Evolutionary conservation across 2,888 invertebrate genomes (phyloP).

Genomic region (Andrena hattorfiana): DNA sequence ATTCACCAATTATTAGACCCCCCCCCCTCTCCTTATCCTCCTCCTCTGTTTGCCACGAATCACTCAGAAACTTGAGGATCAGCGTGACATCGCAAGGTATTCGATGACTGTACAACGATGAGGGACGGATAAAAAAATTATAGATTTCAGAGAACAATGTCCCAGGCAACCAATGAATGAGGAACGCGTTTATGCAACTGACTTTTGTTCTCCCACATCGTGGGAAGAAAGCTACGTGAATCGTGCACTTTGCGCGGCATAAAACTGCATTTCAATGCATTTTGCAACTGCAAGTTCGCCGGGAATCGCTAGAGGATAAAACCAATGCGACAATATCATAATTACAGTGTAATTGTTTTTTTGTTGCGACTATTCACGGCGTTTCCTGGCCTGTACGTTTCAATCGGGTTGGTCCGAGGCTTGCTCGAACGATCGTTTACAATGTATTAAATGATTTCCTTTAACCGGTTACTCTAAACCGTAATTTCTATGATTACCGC

Average conservation of each 20-base stretch:
- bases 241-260: constrained; percentile 42
- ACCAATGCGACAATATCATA: constrained; percentile 47
- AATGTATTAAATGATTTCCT: not conserved
- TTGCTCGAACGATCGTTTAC: not conserved
- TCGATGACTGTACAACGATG: constrained; percentile 52
- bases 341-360: constrained; percentile 42
- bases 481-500: constrained; percentile 1
- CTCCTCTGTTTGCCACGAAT: not conserved
- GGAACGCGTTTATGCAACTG: constrained; percentile 52
- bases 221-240: constrained; percentile 57
- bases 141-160: constrained; percentile 59
- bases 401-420: not conserved
- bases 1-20: not conserved
- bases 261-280: constrained; percentile 49
- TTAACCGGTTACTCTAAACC: not conserved
- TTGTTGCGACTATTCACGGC: not conserved
- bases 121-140: constrained; percentile 62
- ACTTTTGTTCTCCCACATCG: constrained; percentile 49
- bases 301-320: constrained; percentile 40
- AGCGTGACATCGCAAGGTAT: constrained; percentile 9
- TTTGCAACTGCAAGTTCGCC: constrained; percentile 41
- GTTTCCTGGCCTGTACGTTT: not conserved
- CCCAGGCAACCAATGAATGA: constrained; percentile 43
- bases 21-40: too few relatives aligned
- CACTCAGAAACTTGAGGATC: not conserved